Conservation (phyloP, 2,888 invertebrate genomes). For the Anorthoa munda region DNA sequence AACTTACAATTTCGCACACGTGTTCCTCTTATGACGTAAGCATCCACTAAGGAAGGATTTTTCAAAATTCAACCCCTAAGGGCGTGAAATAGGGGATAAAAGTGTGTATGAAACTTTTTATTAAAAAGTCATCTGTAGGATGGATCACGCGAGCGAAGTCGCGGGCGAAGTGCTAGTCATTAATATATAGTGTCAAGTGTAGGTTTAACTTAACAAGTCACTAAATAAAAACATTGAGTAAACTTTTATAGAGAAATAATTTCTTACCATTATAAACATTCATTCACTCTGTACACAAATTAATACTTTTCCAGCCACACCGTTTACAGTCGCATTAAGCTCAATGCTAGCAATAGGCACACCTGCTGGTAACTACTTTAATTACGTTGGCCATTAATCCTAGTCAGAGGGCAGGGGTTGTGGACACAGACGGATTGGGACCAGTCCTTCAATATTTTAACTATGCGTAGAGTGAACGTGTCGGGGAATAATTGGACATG, state of each 20-base stretch:
- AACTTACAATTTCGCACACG: too few species aligned
- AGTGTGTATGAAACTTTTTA: too few species aligned
- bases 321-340: constrained; percentile 52
- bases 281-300: constrained; percentile 34
- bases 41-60: too few species aligned
- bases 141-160: too few species aligned
- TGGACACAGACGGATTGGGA: constrained; percentile 84
- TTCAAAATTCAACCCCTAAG: too few species aligned
- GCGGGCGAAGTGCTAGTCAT: too few species aligned
- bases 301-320: constrained; percentile 27
- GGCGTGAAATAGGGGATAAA: too few species aligned
- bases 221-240: neutral
- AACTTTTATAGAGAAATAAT: neutral
- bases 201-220: constrained; percentile 6
- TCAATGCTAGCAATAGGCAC: constrained; percentile 70
- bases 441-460: constrained; percentile 76
- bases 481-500: constrained; percentile 61
- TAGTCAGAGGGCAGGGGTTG: constrained; percentile 80
- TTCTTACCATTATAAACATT: neutral
- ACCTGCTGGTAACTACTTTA: constrained; percentile 87
- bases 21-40: too few species aligned
- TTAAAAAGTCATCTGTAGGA: too few species aligned
- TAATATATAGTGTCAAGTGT: neutral
- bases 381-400: constrained; percentile 85
- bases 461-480: constrained; percentile 64